Conservation (phyloP, 2,113 vertebrate species). For the Solea solea region DNA sequence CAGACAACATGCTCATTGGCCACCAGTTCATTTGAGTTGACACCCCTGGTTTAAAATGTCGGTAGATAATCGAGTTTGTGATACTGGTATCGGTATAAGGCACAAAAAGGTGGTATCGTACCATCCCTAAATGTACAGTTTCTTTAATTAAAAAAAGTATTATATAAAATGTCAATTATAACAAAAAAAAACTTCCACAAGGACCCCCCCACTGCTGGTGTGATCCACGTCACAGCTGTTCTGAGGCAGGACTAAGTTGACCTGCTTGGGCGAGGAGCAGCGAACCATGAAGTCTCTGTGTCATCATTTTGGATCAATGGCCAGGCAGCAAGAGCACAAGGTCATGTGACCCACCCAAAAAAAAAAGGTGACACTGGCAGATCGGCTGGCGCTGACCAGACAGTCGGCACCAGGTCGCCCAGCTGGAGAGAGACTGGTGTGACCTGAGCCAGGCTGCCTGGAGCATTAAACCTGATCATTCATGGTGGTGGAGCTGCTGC, state of each 20-base stretch:
- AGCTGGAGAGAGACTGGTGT: slow-evolving; percentile 30
- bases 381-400: slow-evolving; percentile 22
- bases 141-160: background rate
- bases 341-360: slow-evolving; percentile 29
- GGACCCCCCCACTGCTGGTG: slow-evolving; percentile 3
- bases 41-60: no score
- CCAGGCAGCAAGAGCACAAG: slow-evolving; percentile 22
- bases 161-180: background rate
- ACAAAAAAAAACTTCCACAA: background rate
- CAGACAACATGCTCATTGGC: no score
- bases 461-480: slow-evolving; percentile 14
- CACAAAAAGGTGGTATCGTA: no score
- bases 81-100: no score
- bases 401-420: slow-evolving; percentile 46
- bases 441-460: slow-evolving; percentile 25
- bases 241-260: background rate
- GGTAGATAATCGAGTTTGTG: no score
- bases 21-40: no score
- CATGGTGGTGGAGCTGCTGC: slow-evolving; percentile 13
- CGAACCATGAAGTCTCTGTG: slow-evolving; percentile 29
- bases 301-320: slow-evolving; percentile 41
- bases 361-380: slow-evolving; percentile 60
- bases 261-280: slow-evolving; percentile 37
- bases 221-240: slow-evolving; percentile 46
- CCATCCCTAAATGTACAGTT: no score